Evolutionary conservation across 2,888 invertebrate species (phyloP).

Genomic region (Rhingia rostrata): DNA sequence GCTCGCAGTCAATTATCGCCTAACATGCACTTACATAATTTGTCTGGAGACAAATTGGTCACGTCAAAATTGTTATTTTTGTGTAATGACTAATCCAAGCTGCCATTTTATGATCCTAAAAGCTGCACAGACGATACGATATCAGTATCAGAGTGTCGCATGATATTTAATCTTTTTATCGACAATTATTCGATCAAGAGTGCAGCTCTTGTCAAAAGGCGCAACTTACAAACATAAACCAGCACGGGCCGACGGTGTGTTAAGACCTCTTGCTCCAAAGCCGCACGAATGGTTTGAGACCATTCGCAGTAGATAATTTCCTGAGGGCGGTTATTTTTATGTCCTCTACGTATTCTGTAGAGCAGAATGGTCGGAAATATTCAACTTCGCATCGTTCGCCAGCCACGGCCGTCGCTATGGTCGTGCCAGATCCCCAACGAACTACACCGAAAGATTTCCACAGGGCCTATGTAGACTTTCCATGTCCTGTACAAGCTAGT

Average conservation of each 20-base stretch:
- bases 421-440: constrained; percentile 16
- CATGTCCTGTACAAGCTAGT: constrained; percentile 36
- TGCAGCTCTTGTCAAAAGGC: constrained; percentile 32
- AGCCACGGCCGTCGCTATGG: background rate
- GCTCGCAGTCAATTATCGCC: constrained; percentile 42
- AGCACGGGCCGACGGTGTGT: background rate
- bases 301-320: constrained; percentile 36
- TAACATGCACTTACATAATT: constrained; percentile 53
- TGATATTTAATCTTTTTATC: constrained; percentile 35
- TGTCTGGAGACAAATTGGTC: constrained; percentile 19
- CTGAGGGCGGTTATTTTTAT: constrained; percentile 60
- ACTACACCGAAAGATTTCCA: constrained; percentile 42
- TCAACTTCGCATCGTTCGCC: constrained; percentile 33
- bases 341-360: constrained; percentile 47
- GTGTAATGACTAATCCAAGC: constrained; percentile 43
- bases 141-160: constrained; percentile 43
- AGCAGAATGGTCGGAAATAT: constrained; percentile 28
- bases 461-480: constrained; percentile 50
- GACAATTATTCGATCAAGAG: constrained; percentile 43
- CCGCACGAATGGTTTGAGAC: background rate
- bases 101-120: constrained; percentile 21
- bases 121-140: constrained; percentile 18
- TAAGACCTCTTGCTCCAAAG: constrained; percentile 3
- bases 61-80: background rate
- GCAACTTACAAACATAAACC: constrained; percentile 12